Conservation (phyloP, 30 jellyfish, hydroid and myxozoan genomes). For the Haliclystus octoradiatus region DNA sequence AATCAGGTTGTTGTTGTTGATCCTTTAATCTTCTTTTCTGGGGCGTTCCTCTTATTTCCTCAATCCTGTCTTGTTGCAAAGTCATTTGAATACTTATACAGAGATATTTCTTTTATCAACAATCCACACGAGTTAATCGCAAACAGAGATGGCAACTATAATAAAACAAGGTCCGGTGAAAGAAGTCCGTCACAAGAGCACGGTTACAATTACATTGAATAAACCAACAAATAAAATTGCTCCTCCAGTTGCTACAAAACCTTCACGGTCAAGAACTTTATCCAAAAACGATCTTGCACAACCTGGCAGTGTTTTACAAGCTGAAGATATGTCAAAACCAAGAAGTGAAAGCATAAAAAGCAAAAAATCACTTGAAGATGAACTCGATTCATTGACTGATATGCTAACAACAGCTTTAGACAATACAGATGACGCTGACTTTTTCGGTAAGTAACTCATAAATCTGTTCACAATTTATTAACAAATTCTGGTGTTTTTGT, state of each 20-base stretch:
- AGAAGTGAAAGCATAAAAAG: conserved; percentile 7
- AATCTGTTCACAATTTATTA: background rate
- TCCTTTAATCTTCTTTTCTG: no score
- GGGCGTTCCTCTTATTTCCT: no score
- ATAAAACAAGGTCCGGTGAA: background rate
- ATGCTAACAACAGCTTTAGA: conserved; percentile 61
- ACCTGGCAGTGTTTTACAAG: conserved; percentile 15
- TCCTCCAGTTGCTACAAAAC: conserved; percentile 93
- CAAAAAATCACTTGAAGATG: conserved; percentile 62
- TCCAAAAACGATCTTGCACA: conserved; percentile 58
- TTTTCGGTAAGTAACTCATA: conserved; percentile 48
- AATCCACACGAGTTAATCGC: background rate
- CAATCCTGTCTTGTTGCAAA: no score
- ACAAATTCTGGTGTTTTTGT: no score
- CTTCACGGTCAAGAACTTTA: conserved; percentile 29
- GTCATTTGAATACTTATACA: no score
- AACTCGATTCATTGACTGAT: conserved; percentile 77
- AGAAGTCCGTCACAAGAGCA: conserved; percentile 1
- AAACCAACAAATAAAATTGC: conserved; percentile 46
- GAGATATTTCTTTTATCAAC: background rate
- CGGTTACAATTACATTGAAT: background rate
- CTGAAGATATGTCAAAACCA: conserved; percentile 34
- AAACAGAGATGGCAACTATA: background rate
- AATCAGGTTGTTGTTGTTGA: no score
- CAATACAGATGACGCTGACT: conserved; percentile 77